Evolutionary conservation across 2,113 vertebrate genomes (phyloP).

Genomic region (Petrocephalus zakoni): DNA sequence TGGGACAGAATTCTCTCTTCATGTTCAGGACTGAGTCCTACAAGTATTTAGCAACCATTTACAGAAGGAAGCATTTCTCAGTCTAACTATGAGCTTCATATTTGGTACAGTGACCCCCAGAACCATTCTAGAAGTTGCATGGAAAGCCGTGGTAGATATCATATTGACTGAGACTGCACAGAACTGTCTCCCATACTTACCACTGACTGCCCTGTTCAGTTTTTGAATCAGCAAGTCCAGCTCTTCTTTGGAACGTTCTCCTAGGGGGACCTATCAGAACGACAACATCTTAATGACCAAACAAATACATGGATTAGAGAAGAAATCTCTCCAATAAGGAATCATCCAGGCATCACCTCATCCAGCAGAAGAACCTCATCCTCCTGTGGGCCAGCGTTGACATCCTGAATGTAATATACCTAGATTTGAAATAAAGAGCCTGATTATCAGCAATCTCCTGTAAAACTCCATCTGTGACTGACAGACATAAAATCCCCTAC

Average conservation of each 20-base stretch:
- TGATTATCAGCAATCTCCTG: background rate
- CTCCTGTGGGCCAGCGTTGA: constrained; percentile 73
- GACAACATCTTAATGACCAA: background rate
- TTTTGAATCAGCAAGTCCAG: constrained; percentile 69
- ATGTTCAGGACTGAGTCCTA: constrained; percentile 62
- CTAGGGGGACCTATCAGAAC: constrained; percentile 64
- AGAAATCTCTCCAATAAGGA: background rate
- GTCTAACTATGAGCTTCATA: background rate
- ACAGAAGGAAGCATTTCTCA: background rate
- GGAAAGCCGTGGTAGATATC: background rate
- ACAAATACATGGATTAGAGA: background rate
- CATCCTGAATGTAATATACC: constrained; percentile 81
- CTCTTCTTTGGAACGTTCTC: constrained; percentile 64
- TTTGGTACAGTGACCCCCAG: background rate
- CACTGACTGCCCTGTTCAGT: constrained; percentile 65
- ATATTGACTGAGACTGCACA: background rate
- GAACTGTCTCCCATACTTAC: constrained; percentile 49
- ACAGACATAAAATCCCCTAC: background rate
- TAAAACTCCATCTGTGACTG: background rate
- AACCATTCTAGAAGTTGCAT: background rate
- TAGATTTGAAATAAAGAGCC: constrained; percentile 38
- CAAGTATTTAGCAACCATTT: background rate
- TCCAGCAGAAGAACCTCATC: constrained; percentile 50
- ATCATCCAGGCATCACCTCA: constrained; percentile 53
- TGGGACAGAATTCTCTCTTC: constrained; percentile 71